Base-by-base conservation (phyloP, 1,140 invertebrate species). In the Metaphire vulgaris region DNA sequence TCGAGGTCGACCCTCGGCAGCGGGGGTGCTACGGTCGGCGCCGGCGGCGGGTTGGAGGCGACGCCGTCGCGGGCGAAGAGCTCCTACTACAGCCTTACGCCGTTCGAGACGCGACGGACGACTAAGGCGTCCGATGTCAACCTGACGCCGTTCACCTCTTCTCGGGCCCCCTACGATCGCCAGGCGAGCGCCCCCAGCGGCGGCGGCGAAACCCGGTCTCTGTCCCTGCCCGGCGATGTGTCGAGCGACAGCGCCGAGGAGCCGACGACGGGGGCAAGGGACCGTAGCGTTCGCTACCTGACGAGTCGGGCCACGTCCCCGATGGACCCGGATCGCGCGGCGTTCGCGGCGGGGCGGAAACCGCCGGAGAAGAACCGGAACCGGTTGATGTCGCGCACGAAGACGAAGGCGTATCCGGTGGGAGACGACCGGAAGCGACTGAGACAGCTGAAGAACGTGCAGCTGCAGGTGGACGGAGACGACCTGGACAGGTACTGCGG, bases 351-450 rank as follows among this genome's bases (percentile, higher is more conserved):
- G 21, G 16, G 69, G 2, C 28, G n/a, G 68, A 64, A 29, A 26
- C n/a, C n/a, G n/a, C 26, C 26, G 30, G 33, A 68, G 67, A 72
- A 32, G 70, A 33, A 33, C 28, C 33, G 74, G 31, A 74, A 73
- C 28, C 28, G 73, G 14, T 69, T 78, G 31, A 69, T 78, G 29
- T 68, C 73, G 2, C 30, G 77, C 0, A 78, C 72, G 64, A 78
- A 78, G 68, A 78, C 77, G 28, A 78, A 78, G 68, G 34, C 33
- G 32, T 75, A 78, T 31, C 77, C 77, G 28, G 69, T 32, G 33
- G 69, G 33, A 29, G n/a, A n/a, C n/a, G 69, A 41, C 31, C 33
- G 69, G 31, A 78, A 75, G n/a, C 64, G 74, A 33, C 31, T 33
- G 14, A 31, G 74, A 15, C 33, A 67, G 15, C 2, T 71, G 14